Evolutionary conservation across 2,797 vertebrate species (phyloP), one percentile per base, ranked within the genome.

Genomic region (Mionectes olivaceus): DNA sequence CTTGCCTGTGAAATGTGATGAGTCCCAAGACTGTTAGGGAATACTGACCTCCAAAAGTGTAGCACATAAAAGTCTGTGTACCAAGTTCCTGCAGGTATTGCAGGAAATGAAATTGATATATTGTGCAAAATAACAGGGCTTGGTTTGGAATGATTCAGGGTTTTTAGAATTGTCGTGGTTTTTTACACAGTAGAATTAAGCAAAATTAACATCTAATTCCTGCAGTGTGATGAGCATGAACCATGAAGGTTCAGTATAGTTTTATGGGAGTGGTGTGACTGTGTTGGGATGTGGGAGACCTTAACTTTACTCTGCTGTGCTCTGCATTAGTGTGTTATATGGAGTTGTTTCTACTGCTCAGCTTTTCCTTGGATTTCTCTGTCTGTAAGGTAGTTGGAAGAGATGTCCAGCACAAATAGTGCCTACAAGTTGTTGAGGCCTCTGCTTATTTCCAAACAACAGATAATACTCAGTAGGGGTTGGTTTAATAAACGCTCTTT

Each of bases 181-280:
- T 86, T 77, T 73, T 69, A 24, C 9, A 47, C 3, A 3, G 63
- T 32, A 60, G 56, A 82, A 65, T 84, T 46, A 70, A 75, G 12
- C 32, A 70, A 30, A 53, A 60, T n/a, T 24, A 52, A 4, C 25
- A 8, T 74, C 39, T 19, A 82, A 10, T 9, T 78, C 30, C 57
- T 30, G 10, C 27, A 33, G 0, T 10, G 5, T 27, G 43, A 55
- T 57, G 30, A 46, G 11, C 8, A 2, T 67, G 41, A 91, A 19
- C 49, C 0, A 0, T 30, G 28, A 63, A 60, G 74, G 28, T 8
- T 65, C 74, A 41, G 0, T 39, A 5, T 2, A 33, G 8, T 59
- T 19, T 46, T 52, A 11, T 0, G 13, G 8, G 2, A 73, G 39
- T 70, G 8, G 2, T 76, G 39, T 74, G 68, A 53, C 12, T 57